Percentiles rank a stretch among this genome's conserved stretches.
Conservation (phyloP, 2,888 invertebrate species). For the Apodemia hepburni region DNA sequence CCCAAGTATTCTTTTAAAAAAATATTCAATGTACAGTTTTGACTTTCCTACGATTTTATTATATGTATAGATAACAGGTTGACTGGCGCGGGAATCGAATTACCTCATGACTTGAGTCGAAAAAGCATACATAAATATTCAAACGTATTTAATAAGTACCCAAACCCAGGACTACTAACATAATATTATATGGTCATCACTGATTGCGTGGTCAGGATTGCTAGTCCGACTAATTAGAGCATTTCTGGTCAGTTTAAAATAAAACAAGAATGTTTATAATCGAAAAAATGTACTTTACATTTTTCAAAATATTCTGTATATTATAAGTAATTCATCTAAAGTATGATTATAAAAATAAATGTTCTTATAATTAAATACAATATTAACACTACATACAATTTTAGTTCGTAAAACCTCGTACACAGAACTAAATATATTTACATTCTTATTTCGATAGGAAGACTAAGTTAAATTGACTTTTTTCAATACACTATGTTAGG, state of each 20-base stretch:
- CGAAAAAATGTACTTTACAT: slow-evolving; percentile 64
- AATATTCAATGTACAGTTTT: too few relatives aligned
- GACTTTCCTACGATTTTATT: too few relatives aligned
- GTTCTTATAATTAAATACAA: slow-evolving; percentile 39
- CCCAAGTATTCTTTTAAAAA: too few relatives aligned
- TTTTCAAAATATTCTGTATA: slow-evolving; percentile 50
- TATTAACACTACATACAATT: slow-evolving; percentile 18
- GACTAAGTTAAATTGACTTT: slow-evolving; percentile 60
- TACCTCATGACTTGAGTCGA: too few relatives aligned
- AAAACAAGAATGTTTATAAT: slow-evolving; percentile 36
- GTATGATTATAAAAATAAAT: slow-evolving; percentile 72
- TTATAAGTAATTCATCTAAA: slow-evolving; percentile 41
- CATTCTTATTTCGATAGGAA: slow-evolving; percentile 48
- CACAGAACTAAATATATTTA: slow-evolving; percentile 43
- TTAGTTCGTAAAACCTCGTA: slow-evolving; percentile 14
- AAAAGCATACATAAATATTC: too few relatives aligned
- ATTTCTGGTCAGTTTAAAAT: slow-evolving; percentile 17
- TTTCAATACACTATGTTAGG: background rate
- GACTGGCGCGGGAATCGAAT: too few relatives aligned
- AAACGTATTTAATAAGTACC: too few relatives aligned
- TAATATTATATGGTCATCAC: too few relatives aligned
- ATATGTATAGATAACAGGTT: too few relatives aligned
- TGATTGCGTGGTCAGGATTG: too few relatives aligned
- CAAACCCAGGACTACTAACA: too few relatives aligned
- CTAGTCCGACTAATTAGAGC: too few relatives aligned